Evolutionary conservation across 2,113 vertebrate species (phyloP), one percentile per base, ranked within the genome.

Genomic region (Ceratotherium simum): DNA sequence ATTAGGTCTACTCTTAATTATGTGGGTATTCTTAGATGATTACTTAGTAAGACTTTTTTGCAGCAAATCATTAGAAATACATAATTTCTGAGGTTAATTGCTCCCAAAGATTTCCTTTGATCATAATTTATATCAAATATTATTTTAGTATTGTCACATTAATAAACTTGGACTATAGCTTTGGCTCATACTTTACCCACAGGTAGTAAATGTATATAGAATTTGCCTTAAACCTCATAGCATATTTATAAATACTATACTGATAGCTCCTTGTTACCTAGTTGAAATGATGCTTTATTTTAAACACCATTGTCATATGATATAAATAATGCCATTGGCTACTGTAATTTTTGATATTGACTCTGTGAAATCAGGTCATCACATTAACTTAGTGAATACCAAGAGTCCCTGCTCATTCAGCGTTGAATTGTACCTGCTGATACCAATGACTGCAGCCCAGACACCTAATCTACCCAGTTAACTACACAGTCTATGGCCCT

Each of bases 51-150:
- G 73, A 7, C 17, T 13, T 92, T 96, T 95, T 92, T 89, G 16
- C 39, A 97, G 60, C 18, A 91, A 90, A 96, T n/a, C 2, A 82
- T 92, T 94, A 64, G 75, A 97, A 87, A 67, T 90, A 92, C 70
- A 64, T 29, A 65, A 80, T 96, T 96, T 86, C 18, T 89, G 86
- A 94, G 2, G 9, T 96, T 91, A 98, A 88, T 56, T 96, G 48
- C 1, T 95, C 42, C 78, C 12, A 29, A 64, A 17, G 3, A 75
- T 78, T 33, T 96, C 29, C 69, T 73, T 96, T 90, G n/a, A 91
- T 95, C 46, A 95, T 64, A 90, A 9, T 95, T 88, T 65, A 81
- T 14, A 91, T 67, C 1, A 97, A 98, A 93, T 72, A 1, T 0
- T 80, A 97, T 90, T 83, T 94, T 84, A 89, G 75, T 80, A 39